phyloP scores from a whole-genome alignment of 1,140 invertebrate species.

The Neomicropteryx cornuta region DNA sequence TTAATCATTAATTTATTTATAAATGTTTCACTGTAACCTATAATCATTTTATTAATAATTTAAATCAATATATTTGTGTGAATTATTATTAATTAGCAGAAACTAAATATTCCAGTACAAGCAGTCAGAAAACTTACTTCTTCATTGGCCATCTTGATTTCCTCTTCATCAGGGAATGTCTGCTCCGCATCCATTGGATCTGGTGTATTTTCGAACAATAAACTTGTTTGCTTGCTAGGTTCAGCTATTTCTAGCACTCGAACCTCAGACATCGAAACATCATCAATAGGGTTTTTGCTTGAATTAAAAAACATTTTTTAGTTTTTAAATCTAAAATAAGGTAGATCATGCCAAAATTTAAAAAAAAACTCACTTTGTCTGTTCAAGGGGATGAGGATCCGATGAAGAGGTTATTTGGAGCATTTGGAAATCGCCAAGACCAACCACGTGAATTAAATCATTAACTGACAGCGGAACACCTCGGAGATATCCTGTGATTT shows the following conservation, averaged over 20 bases:
- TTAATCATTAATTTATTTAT: no score
- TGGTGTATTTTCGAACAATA: conserved; percentile 68
- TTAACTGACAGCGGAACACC: conserved; percentile 76
- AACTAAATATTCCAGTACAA: no score
- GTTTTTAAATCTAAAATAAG: neutral
- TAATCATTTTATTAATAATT: no score
- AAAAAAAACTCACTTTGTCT: conserved; percentile 24
- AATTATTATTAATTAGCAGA: no score
- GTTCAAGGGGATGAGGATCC: conserved; percentile 66
- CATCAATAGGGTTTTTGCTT: conserved; percentile 5
- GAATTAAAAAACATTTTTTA: neutral
- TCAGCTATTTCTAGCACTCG: conserved; percentile 54
- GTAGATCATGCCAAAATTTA: no score
- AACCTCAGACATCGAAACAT: conserved; percentile 25
- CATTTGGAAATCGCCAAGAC: conserved; percentile 89
- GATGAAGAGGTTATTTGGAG: conserved; percentile 58
- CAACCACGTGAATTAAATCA: conserved; percentile 78
- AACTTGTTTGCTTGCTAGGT: conserved; percentile 59
- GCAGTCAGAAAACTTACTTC: conserved; percentile 36
- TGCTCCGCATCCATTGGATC: conserved; percentile 93
- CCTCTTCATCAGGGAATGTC: conserved; percentile 91
- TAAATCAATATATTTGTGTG: no score
- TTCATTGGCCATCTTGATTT: conserved; percentile 61
- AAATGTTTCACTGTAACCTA: no score
- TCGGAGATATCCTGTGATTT: conserved; percentile 76